Evolutionary conservation across 2,797 vertebrate genomes (phyloP).

Genomic region (Dicrostonyx torquatus): DNA sequence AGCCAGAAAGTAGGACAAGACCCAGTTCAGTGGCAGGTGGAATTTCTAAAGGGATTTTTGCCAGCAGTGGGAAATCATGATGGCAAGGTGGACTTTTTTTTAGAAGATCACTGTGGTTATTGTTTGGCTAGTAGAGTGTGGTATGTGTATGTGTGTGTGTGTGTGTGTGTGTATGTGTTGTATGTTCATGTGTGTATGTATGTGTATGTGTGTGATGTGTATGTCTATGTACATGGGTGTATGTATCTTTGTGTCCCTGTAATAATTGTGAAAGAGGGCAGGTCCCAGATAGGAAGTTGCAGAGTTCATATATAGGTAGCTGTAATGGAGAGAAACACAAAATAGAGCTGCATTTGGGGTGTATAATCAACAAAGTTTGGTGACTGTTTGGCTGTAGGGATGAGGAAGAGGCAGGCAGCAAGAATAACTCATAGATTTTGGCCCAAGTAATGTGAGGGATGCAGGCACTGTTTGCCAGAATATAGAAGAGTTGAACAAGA

Average conservation of each 20-base stretch:
- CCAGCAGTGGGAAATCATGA: neutral
- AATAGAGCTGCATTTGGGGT: constrained; percentile 49
- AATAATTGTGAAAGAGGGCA: constrained; percentile 9
- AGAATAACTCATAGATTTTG: constrained; percentile 66
- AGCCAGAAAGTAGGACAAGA: neutral
- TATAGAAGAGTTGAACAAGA: constrained; percentile 1
- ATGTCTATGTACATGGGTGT: neutral
- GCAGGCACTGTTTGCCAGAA: neutral
- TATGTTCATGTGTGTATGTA: neutral
- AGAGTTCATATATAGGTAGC: constrained; percentile 10
- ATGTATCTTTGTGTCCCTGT: no score
- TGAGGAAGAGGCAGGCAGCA: constrained; percentile 65
- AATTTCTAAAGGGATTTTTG: constrained; percentile 6
- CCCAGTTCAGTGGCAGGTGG: neutral
- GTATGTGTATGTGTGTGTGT: neutral
- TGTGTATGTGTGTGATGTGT: neutral
- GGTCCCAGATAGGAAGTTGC: constrained; percentile 51
- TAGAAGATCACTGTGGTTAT: constrained; percentile 11
- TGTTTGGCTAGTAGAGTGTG: neutral
- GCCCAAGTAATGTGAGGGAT: constrained; percentile 27
- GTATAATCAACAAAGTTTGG: constrained; percentile 57
- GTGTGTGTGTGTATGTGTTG: neutral
- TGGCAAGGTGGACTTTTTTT: constrained; percentile 25
- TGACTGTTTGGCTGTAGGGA: constrained; percentile 75
- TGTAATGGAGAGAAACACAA: constrained; percentile 44